Percentiles rank a stretch among this genome's conserved stretches.
These are phyloP conservation scores for Zaprionus tsacasi DNA, from an alignment of 1,140 invertebrate genomes.

Conservation along the genomic window DNA sequence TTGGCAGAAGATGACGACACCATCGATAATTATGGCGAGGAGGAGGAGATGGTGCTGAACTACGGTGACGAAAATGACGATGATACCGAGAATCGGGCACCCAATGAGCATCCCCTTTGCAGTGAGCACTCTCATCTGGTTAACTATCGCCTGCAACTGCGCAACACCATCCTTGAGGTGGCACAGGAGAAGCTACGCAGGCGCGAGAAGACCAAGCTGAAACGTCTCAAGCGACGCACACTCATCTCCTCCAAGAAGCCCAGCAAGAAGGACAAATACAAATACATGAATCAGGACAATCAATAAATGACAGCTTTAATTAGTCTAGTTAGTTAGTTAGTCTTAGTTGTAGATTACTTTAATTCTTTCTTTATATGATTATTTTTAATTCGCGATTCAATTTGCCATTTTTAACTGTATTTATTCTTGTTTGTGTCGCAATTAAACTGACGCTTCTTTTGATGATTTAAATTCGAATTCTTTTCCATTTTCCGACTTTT, in stretches of 20 bases:
- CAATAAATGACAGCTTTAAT: neutral
- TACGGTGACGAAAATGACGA: neutral
- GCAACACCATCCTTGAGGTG: conserved; percentile 54
- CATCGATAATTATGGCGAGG: neutral
- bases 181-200: conserved; percentile 62
- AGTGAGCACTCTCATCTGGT: conserved; percentile 41
- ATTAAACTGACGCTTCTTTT: conserved; percentile 41
- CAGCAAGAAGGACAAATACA: conserved; percentile 64
- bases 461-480: neutral
- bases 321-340: neutral
- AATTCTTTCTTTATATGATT: neutral
- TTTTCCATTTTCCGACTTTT: neutral
- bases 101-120: conserved; percentile 9
- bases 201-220: conserved; percentile 59
- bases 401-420: conserved; percentile 33
- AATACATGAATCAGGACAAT: conserved; percentile 14
- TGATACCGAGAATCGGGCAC: conserved; percentile 47
- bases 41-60: neutral
- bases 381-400: neutral
- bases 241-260: conserved; percentile 73
- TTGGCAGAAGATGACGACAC: conserved; percentile 52
- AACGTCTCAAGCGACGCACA: conserved; percentile 65
- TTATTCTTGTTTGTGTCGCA: conserved; percentile 32
- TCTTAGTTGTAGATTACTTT: neutral
- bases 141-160: conserved; percentile 53